Evolutionary conservation across 2,113 vertebrate species (phyloP).

Genomic region (Centropristis striata): DNA sequence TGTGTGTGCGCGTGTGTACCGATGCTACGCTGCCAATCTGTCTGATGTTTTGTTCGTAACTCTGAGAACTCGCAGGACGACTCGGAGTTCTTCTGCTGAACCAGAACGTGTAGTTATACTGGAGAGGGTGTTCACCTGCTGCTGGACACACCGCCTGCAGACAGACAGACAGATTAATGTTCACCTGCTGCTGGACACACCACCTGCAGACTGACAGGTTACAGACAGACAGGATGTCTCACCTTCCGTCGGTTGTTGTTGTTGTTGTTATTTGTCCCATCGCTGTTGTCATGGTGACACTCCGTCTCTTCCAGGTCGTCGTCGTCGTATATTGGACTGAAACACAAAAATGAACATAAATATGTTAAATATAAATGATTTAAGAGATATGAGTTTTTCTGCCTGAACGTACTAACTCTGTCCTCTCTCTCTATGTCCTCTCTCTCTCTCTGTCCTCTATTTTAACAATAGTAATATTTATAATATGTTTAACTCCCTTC

Average conservation of each 20-base stretch:
- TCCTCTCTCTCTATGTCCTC: too few species aligned
- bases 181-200: constrained; percentile 62
- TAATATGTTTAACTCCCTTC: too few species aligned
- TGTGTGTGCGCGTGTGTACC: constrained; percentile 51
- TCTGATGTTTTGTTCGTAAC: constrained; percentile 86
- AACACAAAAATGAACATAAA: constrained; percentile 23
- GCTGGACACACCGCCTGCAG: constrained; percentile 60
- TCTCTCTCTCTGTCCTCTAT: too few species aligned
- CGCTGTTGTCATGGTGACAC: constrained; percentile 51
- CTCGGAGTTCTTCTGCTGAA: constrained; percentile 83
- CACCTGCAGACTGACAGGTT: background rate
- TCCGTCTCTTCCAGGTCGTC: constrained; percentile 57
- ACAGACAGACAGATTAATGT: background rate
- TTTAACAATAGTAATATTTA: too few species aligned
- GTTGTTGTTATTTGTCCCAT: constrained; percentile 64
- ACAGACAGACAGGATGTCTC: background rate
- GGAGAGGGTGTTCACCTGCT: constrained; percentile 83
- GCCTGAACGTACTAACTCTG: too few species aligned
- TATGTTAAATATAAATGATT: too few species aligned
- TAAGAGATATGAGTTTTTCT: too few species aligned
- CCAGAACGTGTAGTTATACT: constrained; percentile 88
- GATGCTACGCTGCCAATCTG: constrained; percentile 84
- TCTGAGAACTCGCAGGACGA: constrained; percentile 82
- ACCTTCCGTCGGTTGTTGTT: constrained; percentile 69
- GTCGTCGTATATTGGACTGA: constrained; percentile 73